Conservation (phyloP, 2,797 vertebrate species). For the Poeciliopsis turneri region DNA sequence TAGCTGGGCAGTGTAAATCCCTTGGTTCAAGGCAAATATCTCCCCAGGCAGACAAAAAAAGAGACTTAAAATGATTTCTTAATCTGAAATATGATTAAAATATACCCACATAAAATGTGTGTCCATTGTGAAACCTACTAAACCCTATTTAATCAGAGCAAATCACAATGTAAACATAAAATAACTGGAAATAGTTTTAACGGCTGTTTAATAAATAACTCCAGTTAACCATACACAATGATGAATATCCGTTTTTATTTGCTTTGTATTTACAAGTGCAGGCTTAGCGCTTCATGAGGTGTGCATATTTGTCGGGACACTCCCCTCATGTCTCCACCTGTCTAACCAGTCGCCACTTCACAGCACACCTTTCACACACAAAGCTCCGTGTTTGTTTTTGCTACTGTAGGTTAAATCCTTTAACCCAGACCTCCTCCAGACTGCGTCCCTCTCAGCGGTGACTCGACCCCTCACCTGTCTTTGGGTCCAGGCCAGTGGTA, state of each 20-base stretch:
- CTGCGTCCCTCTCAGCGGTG: conserved; percentile 31
- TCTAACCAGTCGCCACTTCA: conserved; percentile 62
- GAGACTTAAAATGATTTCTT: neutral
- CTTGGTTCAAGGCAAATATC: neutral
- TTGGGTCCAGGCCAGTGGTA: conserved; percentile 57
- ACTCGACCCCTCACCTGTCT: conserved; percentile 68
- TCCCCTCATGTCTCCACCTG: conserved; percentile 54
- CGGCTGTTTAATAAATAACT: neutral
- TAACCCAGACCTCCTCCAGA: conserved; percentile 57
- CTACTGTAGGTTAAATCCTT: conserved; percentile 59
- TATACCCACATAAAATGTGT: neutral
- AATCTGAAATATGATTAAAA: neutral
- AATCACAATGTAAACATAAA: neutral
- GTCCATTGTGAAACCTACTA: neutral
- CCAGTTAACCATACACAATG: neutral
- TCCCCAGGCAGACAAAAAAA: neutral
- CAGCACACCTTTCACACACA: conserved; percentile 36
- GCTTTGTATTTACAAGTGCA: neutral
- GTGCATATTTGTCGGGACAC: conserved; percentile 58
- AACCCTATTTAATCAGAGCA: neutral
- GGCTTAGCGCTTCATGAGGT: conserved; percentile 10
- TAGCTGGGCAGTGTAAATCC: neutral
- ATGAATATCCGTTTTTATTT: neutral
- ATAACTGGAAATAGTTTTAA: conserved; percentile 2
- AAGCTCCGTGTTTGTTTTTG: conserved; percentile 42